Conservation (phyloP, 2,113 vertebrate species). For the Himantopus leucocephalus region DNA sequence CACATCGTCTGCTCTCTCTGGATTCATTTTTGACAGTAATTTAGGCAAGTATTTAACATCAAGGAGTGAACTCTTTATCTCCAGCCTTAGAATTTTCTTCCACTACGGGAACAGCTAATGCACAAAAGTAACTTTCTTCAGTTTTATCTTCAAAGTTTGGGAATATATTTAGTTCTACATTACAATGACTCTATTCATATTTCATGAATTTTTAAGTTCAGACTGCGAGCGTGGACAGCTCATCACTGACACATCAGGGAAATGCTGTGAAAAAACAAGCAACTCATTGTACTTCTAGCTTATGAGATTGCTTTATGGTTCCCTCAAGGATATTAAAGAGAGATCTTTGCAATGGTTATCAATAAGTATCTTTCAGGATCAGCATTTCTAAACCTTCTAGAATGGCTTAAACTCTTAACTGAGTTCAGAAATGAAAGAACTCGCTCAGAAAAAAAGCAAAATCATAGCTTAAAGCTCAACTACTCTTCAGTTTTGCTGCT, state of each 20-base stretch:
- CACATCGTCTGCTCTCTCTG: neutral
- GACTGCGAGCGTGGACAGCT: neutral
- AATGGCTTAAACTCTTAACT: neutral
- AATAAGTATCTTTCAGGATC: conserved; percentile 31
- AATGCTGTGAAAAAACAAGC: conserved; percentile 15
- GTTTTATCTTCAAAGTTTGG: conserved; percentile 24
- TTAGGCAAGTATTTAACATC: neutral
- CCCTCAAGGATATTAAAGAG: conserved; percentile 47
- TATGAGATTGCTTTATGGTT: neutral
- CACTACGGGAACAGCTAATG: neutral
- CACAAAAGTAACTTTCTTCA: conserved; percentile 16
- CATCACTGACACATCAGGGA: conserved; percentile 32
- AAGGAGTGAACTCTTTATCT: neutral
- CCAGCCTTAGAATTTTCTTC: neutral
- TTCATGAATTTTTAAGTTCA: conserved; percentile 29
- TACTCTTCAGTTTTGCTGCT: neutral
- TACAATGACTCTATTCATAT: conserved; percentile 27
- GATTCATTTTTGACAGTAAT: neutral
- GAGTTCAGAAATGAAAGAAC: neutral
- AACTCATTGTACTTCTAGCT: conserved; percentile 9
- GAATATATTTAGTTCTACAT: neutral
- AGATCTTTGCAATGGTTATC: conserved; percentile 18
- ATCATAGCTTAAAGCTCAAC: neutral
- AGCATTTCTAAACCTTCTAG: conserved; percentile 15
- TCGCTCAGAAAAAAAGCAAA: neutral